These are phyloP conservation scores for Drosophila aff. DNA, from an alignment of 1,140 invertebrate species.

Conservation along the genomic window DNA sequence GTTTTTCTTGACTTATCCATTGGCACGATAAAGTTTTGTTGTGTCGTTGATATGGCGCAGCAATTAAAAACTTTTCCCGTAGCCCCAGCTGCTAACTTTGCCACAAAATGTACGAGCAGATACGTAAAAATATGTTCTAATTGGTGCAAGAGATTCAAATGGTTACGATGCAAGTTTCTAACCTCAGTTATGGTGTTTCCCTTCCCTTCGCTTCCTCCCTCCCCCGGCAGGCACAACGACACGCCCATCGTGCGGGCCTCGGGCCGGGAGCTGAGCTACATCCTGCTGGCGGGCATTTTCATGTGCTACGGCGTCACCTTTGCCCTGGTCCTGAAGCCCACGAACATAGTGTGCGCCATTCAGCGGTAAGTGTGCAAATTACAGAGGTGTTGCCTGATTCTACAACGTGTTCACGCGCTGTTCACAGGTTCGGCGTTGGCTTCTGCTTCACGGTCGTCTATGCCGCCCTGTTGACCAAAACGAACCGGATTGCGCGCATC, in stretches of 20 bases:
- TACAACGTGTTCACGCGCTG: not conserved
- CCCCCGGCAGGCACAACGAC: constrained; percentile 88
- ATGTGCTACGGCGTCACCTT: constrained; percentile 96
- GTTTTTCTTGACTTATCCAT: constrained; percentile 8
- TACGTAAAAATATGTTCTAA: constrained; percentile 28
- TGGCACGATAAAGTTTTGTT: constrained; percentile 8
- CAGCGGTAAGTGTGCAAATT: constrained; percentile 88
- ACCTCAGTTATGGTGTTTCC: constrained; percentile 1
- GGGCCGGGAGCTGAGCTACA: constrained; percentile 94
- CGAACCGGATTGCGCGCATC: constrained; percentile 95
- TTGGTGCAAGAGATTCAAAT: constrained; percentile 18
- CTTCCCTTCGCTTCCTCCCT: not conserved
- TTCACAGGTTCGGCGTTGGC: constrained; percentile 91
- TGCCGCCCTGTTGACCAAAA: constrained; percentile 95
- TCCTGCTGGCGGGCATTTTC: constrained; percentile 94
- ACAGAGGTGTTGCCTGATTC: not conserved
- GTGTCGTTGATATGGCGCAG: constrained; percentile 18
- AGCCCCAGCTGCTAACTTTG: constrained; percentile 13
- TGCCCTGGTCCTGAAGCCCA: constrained; percentile 91
- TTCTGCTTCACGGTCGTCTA: constrained; percentile 97
- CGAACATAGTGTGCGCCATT: constrained; percentile 90
- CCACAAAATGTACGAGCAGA: constrained; percentile 22
- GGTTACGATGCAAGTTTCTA: constrained; percentile 13
- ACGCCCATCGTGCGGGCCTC: constrained; percentile 96
- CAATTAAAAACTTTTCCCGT: constrained; percentile 69